Evolutionary conservation across 2,888 invertebrate species (phyloP).

Genomic region (Pyrgus malvae): DNA sequence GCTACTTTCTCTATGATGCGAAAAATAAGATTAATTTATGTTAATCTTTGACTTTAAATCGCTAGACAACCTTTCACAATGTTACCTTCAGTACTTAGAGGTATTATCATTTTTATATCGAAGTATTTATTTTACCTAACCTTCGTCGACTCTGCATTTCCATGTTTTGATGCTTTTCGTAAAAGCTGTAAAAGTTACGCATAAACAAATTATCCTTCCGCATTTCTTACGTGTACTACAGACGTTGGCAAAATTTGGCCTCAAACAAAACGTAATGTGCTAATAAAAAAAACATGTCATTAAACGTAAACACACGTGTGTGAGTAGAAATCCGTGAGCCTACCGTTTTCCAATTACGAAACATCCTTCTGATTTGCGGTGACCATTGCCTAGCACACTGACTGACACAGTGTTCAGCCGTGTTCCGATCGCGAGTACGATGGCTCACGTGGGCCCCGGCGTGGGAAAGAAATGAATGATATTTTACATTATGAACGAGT

Average conservation of each 20-base stretch:
- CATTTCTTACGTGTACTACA: constrained; percentile 27
- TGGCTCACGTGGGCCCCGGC: constrained; percentile 47
- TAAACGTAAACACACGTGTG: constrained; percentile 12
- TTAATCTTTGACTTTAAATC: too few relatives aligned
- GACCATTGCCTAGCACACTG: constrained; percentile 33
- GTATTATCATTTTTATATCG: too few relatives aligned
- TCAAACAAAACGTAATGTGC: constrained; percentile 12
- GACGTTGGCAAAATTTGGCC: constrained; percentile 6
- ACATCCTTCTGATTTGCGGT: constrained; percentile 9
- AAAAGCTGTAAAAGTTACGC: background rate
- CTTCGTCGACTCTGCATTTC: too few relatives aligned
- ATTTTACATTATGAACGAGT: constrained; percentile 38
- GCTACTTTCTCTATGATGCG: too few relatives aligned
- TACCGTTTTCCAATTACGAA: constrained; percentile 25
- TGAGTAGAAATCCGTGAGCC: constrained; percentile 13
- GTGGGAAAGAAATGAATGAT: constrained; percentile 36
- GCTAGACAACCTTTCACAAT: too few relatives aligned
- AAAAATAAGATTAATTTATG: too few relatives aligned
- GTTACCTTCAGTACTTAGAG: too few relatives aligned
- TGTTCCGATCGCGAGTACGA: constrained; percentile 15
- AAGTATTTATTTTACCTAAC: too few relatives aligned
- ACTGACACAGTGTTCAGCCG: constrained; percentile 37
- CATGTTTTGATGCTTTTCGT: background rate
- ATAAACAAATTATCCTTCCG: constrained; percentile 29
- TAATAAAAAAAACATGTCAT: constrained; percentile 23